A percentile compares a stretch with the other conserved stretches of the same genome.
Conservation (phyloP, 2,113 vertebrate genomes). For the Triplophysa siluroides region DNA sequence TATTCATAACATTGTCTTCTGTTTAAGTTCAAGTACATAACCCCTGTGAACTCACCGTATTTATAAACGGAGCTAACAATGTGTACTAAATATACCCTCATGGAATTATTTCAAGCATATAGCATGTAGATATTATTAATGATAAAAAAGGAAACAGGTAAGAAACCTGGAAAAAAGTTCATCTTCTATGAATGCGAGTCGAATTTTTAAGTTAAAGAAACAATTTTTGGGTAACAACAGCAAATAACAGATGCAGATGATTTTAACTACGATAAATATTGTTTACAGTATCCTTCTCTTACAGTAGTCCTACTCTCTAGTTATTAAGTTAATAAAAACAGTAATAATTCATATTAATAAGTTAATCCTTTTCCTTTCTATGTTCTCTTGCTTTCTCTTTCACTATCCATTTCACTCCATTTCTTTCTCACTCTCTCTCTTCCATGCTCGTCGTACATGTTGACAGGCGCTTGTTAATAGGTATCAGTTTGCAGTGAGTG, state of each 20-base stretch:
- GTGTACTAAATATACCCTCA: slow-evolving; percentile 12
- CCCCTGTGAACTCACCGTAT: slow-evolving; percentile 13
- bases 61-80: slow-evolving; percentile 21
- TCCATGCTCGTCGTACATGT: slow-evolving; percentile 69
- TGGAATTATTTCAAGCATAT: slow-evolving; percentile 12
- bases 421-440: slow-evolving; percentile 22
- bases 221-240: too few relatives aligned
- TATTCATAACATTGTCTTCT: slow-evolving; percentile 28
- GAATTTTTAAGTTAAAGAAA: too few relatives aligned
- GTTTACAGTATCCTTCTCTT: too few relatives aligned
- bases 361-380: too few relatives aligned
- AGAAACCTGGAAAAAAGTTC: not conserved
- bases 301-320: slow-evolving; percentile 63
- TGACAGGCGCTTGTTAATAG: slow-evolving; percentile 77
- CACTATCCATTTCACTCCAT: slow-evolving; percentile 40
- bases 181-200: too few relatives aligned
- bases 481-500: slow-evolving; percentile 72
- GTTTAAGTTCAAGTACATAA: slow-evolving; percentile 15
- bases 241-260: too few relatives aligned
- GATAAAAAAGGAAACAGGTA: not conserved
- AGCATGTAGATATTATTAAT: slow-evolving; percentile 1
- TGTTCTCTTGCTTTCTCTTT: slow-evolving; percentile 59
- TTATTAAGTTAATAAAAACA: not conserved
- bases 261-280: too few relatives aligned
- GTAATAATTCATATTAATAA: too few relatives aligned